A percentile compares a stretch with the other conserved stretches of the same genome.
Evolutionary conservation across 2,113 vertebrate genomes (phyloP).

Genomic region (Zingel zingel): DNA sequence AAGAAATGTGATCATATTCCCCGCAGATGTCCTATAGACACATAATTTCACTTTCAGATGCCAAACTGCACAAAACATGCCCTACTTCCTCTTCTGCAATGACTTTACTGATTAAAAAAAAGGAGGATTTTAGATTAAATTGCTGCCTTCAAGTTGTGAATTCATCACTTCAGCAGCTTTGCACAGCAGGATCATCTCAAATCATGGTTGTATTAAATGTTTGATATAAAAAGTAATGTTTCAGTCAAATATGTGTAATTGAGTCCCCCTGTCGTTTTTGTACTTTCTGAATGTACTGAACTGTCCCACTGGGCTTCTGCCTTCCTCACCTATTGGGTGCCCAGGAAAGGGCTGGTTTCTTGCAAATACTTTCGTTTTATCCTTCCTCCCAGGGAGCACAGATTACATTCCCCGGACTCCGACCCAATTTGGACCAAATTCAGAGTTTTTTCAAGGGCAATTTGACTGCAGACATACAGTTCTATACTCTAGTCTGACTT

Average conservation of each 20-base stretch:
- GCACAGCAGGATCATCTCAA: neutral
- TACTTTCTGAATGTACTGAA: constrained; percentile 13
- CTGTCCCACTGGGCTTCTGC: neutral
- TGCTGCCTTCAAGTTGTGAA: constrained; percentile 14
- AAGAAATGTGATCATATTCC: constrained; percentile 29
- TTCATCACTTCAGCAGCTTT: neutral
- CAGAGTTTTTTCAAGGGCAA: constrained; percentile 46
- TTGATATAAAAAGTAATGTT: constrained; percentile 10
- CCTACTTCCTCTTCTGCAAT: constrained; percentile 19
- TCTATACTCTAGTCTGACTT: neutral
- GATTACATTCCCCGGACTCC: constrained; percentile 47
- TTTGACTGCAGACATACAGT: constrained; percentile 20
- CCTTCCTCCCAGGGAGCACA: constrained; percentile 25
- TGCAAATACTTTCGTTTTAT: constrained; percentile 43
- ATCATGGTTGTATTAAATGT: constrained; percentile 17
- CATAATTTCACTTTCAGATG: constrained; percentile 32
- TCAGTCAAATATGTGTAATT: neutral
- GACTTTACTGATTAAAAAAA: constrained; percentile 10
- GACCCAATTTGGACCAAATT: constrained; percentile 45
- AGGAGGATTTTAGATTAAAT: constrained; percentile 41
- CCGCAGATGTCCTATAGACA: constrained; percentile 19
- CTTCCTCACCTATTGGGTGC: neutral
- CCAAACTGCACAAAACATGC: constrained; percentile 45
- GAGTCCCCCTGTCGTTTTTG: neutral
- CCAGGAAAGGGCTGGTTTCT: constrained; percentile 15